phyloP scores from a whole-genome alignment of 2,888 invertebrate species.

The Polia nebulosa region DNA sequence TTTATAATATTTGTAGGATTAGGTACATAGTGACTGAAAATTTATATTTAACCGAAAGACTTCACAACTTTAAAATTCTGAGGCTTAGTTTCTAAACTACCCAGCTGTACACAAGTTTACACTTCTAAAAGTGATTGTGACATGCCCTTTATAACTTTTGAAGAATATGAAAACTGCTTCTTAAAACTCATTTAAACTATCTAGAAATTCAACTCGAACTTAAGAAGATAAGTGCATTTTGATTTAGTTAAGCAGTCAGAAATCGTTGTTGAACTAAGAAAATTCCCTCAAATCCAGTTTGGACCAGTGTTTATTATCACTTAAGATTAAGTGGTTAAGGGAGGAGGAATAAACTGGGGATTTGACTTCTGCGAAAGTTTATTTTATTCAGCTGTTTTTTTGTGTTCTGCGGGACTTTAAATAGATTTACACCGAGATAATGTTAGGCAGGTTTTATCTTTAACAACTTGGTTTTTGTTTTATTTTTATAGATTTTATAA shows the following conservation, averaged over 20 bases:
- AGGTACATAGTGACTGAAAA: no score
- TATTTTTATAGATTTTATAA: neutral
- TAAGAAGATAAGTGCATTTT: conserved; percentile 43
- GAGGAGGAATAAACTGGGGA: conserved; percentile 31
- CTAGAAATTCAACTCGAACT: conserved; percentile 12
- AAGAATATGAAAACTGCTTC: conserved; percentile 8
- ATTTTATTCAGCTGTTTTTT: conserved; percentile 29
- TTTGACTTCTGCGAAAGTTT: conserved; percentile 26
- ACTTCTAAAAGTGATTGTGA: neutral
- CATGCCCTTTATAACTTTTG: neutral
- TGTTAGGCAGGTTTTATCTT: conserved; percentile 6
- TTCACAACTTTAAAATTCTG: no score
- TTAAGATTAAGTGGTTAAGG: conserved; percentile 49
- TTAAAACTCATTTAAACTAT: conserved; percentile 32
- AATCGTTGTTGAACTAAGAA: conserved; percentile 47
- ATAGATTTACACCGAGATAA: conserved; percentile 26
- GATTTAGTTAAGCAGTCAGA: conserved; percentile 31
- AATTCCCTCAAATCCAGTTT: conserved; percentile 50
- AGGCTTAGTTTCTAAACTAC: neutral
- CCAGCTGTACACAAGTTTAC: neutral
- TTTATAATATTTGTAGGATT: no score
- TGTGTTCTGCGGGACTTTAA: neutral
- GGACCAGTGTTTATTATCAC: conserved; percentile 58
- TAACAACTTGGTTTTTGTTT: neutral
- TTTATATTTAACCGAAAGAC: no score